Conservation (phyloP, 1,140 invertebrate species). For the Samia ricini region DNA sequence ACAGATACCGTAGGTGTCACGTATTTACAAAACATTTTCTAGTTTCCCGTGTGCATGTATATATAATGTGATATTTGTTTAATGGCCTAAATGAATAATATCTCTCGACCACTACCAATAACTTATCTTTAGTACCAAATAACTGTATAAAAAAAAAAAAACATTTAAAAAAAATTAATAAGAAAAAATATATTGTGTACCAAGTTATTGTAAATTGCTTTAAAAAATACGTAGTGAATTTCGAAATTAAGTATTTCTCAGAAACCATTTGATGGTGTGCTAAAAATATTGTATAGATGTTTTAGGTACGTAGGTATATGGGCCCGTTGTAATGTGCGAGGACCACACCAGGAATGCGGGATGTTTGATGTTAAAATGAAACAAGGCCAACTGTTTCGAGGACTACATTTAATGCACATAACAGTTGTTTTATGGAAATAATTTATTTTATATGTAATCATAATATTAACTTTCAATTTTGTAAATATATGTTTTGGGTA, state of each 20-base stretch:
- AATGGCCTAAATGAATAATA: neutral
- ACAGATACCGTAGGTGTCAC: neutral
- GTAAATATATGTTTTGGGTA: too few relatives aligned
- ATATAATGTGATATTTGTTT: neutral
- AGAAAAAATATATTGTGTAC: conserved; percentile 24
- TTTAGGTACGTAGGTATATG: conserved; percentile 47
- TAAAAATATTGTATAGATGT: conserved; percentile 39
- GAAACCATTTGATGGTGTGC: conserved; percentile 51
- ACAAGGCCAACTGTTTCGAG: neutral
- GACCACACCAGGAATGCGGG: conserved; percentile 33
- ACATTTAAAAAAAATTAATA: neutral
- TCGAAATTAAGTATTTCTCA: conserved; percentile 20
- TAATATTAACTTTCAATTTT: too few relatives aligned
- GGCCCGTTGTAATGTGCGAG: conserved; percentile 34
- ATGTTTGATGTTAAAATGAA: conserved; percentile 11
- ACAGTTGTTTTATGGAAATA: neutral
- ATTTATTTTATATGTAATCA: too few relatives aligned
- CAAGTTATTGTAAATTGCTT: conserved; percentile 40
- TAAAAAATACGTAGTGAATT: conserved; percentile 29
- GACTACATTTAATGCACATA: neutral
- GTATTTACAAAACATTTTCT: neutral
- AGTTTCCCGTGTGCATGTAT: neutral
- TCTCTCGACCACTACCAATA: neutral
- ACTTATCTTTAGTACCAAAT: neutral
- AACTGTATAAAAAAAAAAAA: neutral